Conservation (phyloP, 2,888 invertebrate species). For the Philonicus albiceps region DNA sequence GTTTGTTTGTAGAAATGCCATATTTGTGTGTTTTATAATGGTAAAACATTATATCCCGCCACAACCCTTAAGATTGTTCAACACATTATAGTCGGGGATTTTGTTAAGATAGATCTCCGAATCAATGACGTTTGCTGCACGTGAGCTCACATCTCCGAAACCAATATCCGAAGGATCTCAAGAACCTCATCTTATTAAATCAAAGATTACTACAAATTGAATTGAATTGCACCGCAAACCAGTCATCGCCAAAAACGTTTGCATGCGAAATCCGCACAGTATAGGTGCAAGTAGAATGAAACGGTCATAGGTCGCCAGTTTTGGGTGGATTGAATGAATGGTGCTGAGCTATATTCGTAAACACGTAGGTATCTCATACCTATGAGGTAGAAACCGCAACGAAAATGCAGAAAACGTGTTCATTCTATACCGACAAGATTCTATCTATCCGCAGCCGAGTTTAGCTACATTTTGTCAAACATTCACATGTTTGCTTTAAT, state of each 20-base stretch:
- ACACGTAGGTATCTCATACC: background rate
- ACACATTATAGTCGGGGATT: background rate
- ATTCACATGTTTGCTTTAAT: constrained; percentile 7
- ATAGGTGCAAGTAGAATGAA: background rate
- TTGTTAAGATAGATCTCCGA: background rate
- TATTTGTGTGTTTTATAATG: background rate
- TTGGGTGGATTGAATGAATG: background rate
- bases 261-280: background rate
- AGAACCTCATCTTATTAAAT: background rate
- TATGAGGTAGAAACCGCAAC: background rate
- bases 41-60: background rate
- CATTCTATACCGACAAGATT: background rate
- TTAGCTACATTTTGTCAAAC: background rate
- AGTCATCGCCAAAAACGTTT: background rate
- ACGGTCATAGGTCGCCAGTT: background rate
- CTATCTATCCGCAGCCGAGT: background rate
- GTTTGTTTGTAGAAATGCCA: background rate
- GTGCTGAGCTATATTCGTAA: background rate
- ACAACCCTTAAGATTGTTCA: background rate
- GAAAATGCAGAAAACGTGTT: constrained; percentile 32
- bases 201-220: background rate
- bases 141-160: background rate
- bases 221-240: background rate
- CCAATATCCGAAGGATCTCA: background rate
- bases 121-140: background rate